Evolutionary conservation across 2,797 vertebrate genomes (phyloP), one percentile per base, ranked within the genome.

Genomic region (Sus cebifrons): DNA sequence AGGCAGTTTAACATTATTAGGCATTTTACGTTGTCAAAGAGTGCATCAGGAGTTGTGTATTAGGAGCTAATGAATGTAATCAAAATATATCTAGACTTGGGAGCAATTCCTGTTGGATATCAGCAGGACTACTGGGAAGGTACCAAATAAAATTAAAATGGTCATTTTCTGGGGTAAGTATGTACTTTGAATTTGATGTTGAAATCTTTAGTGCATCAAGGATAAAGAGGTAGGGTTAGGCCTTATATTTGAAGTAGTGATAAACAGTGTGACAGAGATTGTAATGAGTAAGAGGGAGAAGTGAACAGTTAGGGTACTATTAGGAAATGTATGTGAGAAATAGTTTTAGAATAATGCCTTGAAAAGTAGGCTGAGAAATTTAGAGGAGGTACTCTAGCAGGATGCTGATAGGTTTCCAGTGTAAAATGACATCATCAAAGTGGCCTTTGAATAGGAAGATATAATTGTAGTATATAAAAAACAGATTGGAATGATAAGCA

Each of bases 101-200:
- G 25, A 92, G 70, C 56, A 27, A 93, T 82, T 94, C 18, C 32
- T 74, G 2, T 65, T 95, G 23, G 4, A 8, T 91, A 68, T n/a
- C 88, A 11, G 36, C 62, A 94, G 40, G 49, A 86, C 49, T 86
- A 40, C 40, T 86, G 83, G 16, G 23, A 75, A 82, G 16, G 2
- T 81, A 82, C 18, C 71, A 94, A 32, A 32, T 32, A 32, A 58
- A 91, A 36, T 36, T 78, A 68, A 89, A 79, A 29, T 56, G 18
- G 29, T 96, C 16, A 56, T 89, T 78, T 93, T 49, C n/a, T 85
- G 16, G 54, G 40, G 23, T 64, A 82, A 82, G 32, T 89, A 62
- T 85, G 17, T 71, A 49, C 89, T 89, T 93, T 81, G 58, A 70
- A 86, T 86, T 93, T 96, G 58, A 58, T 95, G 13, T 94, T 74